Conservation (phyloP, 2,797 vertebrate species). For the Anniella stebbinsi region DNA sequence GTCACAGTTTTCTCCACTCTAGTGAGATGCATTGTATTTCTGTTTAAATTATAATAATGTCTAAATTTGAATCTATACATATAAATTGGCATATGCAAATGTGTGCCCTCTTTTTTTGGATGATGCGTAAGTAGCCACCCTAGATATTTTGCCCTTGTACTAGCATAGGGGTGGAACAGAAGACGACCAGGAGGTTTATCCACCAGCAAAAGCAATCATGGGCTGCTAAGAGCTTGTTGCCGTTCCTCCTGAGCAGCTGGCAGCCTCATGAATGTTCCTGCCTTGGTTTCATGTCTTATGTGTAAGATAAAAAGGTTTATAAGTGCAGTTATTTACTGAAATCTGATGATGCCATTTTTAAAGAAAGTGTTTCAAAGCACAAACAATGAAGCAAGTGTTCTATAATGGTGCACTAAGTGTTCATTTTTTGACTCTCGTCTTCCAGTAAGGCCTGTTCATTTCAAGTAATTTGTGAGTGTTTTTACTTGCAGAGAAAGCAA, state of each 20-base stretch:
- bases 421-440: constrained; percentile 52
- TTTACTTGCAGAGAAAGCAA: constrained; percentile 40
- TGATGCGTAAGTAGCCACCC: not conserved
- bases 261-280: constrained; percentile 44
- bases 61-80: not conserved
- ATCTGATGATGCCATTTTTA: constrained; percentile 68
- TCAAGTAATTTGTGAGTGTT: constrained; percentile 63
- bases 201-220: not conserved
- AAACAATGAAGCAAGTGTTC: constrained; percentile 40
- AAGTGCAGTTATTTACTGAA: constrained; percentile 68
- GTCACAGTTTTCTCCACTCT: not conserved
- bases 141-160: not conserved
- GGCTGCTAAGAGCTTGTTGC: constrained; percentile 53
- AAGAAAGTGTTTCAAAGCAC: constrained; percentile 46
- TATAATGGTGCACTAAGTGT: constrained; percentile 66
- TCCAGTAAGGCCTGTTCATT: constrained; percentile 66
- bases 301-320: constrained; percentile 65
- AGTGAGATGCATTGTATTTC: not conserved
- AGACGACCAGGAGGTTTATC: not conserved
- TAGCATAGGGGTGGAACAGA: not conserved
- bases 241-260: constrained; percentile 47
- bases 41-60: constrained; percentile 15
- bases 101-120: not conserved
- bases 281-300: constrained; percentile 55
- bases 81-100: not conserved